These are phyloP conservation scores for Mythimna ferrago DNA, from an alignment of 2,888 invertebrate species.

Conservation along the genomic window DNA sequence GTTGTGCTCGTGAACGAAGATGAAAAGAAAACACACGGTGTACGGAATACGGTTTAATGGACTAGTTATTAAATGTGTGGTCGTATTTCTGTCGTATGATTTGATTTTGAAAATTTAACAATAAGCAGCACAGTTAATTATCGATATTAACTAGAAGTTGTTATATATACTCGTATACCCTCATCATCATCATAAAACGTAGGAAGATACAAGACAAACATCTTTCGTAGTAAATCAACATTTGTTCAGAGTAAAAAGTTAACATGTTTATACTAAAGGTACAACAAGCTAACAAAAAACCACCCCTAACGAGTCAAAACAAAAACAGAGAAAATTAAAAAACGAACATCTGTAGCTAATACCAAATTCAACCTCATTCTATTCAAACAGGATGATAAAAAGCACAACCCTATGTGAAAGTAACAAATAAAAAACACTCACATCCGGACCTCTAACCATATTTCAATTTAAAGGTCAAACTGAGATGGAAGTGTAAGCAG, in stretches of 20 bases:
- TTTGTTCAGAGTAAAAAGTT: conserved; percentile 17
- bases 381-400: conserved; percentile 83
- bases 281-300: conserved; percentile 44
- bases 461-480: conserved; percentile 65
- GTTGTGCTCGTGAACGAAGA: conserved; percentile 40
- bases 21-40: conserved; percentile 37
- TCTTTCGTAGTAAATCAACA: conserved; percentile 22
- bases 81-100: conserved; percentile 18
- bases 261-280: conserved; percentile 41
- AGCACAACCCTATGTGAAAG: conserved; percentile 79
- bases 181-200: background rate
- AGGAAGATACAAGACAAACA: background rate
- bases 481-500: conserved; percentile 21
- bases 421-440: conserved; percentile 73
- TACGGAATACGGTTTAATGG: conserved; percentile 26
- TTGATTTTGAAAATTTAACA: background rate
- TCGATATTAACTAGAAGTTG: background rate
- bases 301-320: conserved; percentile 59
- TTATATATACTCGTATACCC: too few species aligned
- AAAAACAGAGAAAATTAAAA: conserved; percentile 80
- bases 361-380: conserved; percentile 77
- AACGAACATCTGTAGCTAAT: conserved; percentile 80
- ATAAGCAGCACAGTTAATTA: too few species aligned
- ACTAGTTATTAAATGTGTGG: conserved; percentile 25
- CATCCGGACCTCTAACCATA: conserved; percentile 77